A percentile compares a stretch with the other conserved stretches of the same genome.
Evolutionary conservation across 2,888 invertebrate species (phyloP).

Genomic region (Gnatocerus cornutus): DNA sequence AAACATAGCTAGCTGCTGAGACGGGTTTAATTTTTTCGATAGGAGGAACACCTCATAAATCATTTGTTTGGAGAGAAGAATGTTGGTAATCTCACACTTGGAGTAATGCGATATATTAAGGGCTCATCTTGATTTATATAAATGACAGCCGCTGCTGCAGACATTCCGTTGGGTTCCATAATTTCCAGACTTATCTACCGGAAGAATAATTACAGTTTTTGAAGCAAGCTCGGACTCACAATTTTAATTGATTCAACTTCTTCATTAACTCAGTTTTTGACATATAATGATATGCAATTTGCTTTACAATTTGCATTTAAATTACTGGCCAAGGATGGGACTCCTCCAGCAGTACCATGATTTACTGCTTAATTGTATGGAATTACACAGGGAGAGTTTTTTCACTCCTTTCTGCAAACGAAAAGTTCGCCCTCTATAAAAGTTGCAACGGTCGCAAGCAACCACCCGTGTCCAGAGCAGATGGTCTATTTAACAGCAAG

Average conservation of each 20-base stretch:
- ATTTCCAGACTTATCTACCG: slow-evolving; percentile 13
- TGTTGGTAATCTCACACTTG: slow-evolving; percentile 24
- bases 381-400: slow-evolving; percentile 12
- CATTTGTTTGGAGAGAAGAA: slow-evolving; percentile 32
- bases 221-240: slow-evolving; percentile 3
- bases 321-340: slow-evolving; percentile 19
- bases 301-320: slow-evolving; percentile 30
- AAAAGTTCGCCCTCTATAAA: neutral
- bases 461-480: slow-evolving; percentile 17
- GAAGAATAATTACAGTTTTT: slow-evolving; percentile 16
- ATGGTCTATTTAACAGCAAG: slow-evolving; percentile 3
- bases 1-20: slow-evolving; percentile 11
- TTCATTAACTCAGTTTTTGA: slow-evolving; percentile 30
- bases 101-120: slow-evolving; percentile 31
- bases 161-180: slow-evolving; percentile 6
- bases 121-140: slow-evolving; percentile 31
- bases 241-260: slow-evolving; percentile 20
- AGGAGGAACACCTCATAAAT: slow-evolving; percentile 36
- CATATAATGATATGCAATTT: slow-evolving; percentile 27
- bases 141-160: slow-evolving; percentile 4
- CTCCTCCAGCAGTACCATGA: slow-evolving; percentile 19
- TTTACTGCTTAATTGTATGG: slow-evolving; percentile 28
- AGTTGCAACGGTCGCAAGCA: slow-evolving; percentile 24
- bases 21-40: slow-evolving; percentile 29
- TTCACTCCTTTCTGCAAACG: neutral